Evolutionary conservation across 2,888 invertebrate species (phyloP).

Genomic region (Cantharis rustica): DNA sequence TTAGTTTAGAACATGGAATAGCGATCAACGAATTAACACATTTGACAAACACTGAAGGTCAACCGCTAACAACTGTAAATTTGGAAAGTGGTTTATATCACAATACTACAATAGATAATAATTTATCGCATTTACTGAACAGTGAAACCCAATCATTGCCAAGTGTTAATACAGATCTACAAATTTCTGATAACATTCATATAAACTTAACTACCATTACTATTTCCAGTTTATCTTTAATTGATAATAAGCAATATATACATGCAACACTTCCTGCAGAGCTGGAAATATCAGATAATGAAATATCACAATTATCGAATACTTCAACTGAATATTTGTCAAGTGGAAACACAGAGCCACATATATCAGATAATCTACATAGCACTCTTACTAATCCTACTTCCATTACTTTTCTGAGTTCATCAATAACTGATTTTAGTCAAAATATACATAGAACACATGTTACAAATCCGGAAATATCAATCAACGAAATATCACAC

Average conservation of each 20-base stretch:
- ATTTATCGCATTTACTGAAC: not conserved
- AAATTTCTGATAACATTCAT: not conserved
- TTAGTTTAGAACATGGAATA: too few species aligned
- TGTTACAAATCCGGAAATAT: too few species aligned
- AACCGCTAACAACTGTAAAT: too few species aligned
- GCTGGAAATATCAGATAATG: not conserved
- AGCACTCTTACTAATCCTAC: too few species aligned
- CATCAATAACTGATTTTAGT: too few species aligned
- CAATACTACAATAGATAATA: too few species aligned
- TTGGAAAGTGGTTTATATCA: too few species aligned
- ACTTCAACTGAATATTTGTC: not conserved
- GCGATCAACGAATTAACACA: not conserved
- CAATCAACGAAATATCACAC: not conserved
- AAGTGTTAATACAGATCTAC: not conserved
- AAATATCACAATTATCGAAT: too few species aligned
- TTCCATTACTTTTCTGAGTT: too few species aligned
- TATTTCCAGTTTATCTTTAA: not conserved
- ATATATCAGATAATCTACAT: not conserved
- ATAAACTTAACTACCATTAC: not conserved
- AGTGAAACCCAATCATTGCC: not conserved
- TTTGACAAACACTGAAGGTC: too few species aligned
- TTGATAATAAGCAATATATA: not conserved
- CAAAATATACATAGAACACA: too few species aligned
- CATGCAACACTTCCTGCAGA: not conserved
- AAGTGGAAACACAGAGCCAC: not conserved